Evolutionary conservation across 2,888 invertebrate species (phyloP), one percentile per base, ranked within the genome.

Genomic region (Papilio elwesi): DNA sequence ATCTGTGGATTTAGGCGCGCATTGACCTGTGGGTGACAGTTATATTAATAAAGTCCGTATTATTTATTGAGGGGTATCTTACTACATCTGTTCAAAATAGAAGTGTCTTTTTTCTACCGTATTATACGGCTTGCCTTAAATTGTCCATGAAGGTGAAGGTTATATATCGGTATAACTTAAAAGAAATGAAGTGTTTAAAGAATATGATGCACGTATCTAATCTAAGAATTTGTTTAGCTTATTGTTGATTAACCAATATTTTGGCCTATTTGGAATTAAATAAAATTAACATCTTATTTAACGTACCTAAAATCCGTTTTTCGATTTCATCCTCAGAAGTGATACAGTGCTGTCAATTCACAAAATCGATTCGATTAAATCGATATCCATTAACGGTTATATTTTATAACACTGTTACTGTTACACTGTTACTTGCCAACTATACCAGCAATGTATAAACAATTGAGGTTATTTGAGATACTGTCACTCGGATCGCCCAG

Each of bases 401-500:
- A 52, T 59, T 52, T 47, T 13, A 71, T 36, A 67, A 71, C 71
- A 62, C 66, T 16, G 48, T 43, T 13, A 52, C 71, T n/a, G n/a
- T n/a, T n/a, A n/a, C n/a, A n/a, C n/a, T n/a, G n/a, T n/a, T n/a
- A 72, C 83, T 80, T 74, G 74, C 72, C 70, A 80, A 78, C 79
- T 68, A 15, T 48, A 53, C 48, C 52, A 59, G 16, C 71, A 63
- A 70, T 70, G 71, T 53, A 72, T 68, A 63, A 68, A 68, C 67
- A 68, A 70, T 62, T 12, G 53, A 57, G 36, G 49, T 51, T 38
- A 51, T 51, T 64, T 65, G 51, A 15, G 26, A 63, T 62, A 85
- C 83, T 88, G 87, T 87, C 88, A 90, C 87, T 86, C 87, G 87
- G 89, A 66, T 62, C 10, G 47, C 43, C 38, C 15, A 55, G 51